Conservation (phyloP, 2,797 vertebrate genomes). For the Falco novaeseelandiae region DNA sequence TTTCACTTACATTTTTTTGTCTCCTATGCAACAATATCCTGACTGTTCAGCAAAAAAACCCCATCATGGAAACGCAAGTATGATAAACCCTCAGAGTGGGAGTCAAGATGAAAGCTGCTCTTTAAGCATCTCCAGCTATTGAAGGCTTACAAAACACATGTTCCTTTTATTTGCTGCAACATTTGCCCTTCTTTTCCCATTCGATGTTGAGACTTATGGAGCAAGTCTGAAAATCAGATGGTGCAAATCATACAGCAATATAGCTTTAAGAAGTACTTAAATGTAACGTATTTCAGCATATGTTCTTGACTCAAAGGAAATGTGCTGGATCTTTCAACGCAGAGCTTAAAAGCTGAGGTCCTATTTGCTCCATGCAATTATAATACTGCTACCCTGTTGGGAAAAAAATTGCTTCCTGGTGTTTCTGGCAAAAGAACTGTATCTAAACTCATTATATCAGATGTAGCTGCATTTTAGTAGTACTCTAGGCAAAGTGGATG, state of each 20-base stretch:
- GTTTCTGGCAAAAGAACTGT: not conserved
- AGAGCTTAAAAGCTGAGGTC: constrained; percentile 22
- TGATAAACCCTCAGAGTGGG: constrained; percentile 20
- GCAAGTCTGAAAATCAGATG: constrained; percentile 63
- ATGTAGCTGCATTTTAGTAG: not conserved
- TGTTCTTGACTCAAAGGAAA: constrained; percentile 46
- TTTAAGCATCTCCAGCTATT: constrained; percentile 53
- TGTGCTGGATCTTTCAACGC: constrained; percentile 42
- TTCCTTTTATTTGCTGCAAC: constrained; percentile 58
- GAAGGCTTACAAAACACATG: constrained; percentile 51
- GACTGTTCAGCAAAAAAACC: constrained; percentile 4
- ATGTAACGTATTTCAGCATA: constrained; percentile 34
- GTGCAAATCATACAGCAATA: constrained; percentile 17
- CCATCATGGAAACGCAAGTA: constrained; percentile 32
- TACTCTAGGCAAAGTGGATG: not conserved
- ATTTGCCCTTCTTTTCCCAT: constrained; percentile 33
- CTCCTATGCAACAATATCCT: constrained; percentile 56
- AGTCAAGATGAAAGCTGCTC: constrained; percentile 59
- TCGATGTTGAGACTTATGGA: not conserved
- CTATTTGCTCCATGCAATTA: constrained; percentile 6
- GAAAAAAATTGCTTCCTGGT: constrained; percentile 20
- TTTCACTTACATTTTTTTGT: constrained; percentile 3
- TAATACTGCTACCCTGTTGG: constrained; percentile 16
- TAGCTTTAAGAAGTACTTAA: constrained; percentile 17
- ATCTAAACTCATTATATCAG: not conserved